A percentile compares a stretch with the other conserved stretches of the same genome.
These are phyloP conservation scores for Myotis pilosus DNA, from an alignment of 2,797 vertebrate species.

Conservation along the genomic window DNA sequence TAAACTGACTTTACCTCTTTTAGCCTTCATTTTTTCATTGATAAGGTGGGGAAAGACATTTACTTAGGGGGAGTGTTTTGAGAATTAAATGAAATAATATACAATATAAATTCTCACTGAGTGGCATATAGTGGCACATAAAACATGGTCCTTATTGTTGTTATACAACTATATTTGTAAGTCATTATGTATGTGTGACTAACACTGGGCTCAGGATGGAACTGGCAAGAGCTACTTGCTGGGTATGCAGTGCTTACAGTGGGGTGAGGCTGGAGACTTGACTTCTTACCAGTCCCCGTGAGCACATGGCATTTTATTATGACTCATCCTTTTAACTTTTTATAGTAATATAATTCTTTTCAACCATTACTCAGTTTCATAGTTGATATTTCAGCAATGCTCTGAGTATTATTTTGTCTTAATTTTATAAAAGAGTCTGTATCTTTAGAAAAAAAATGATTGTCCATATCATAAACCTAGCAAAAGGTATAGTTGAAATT, in stretches of 20 bases:
- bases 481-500: not conserved
- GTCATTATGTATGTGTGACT: not conserved
- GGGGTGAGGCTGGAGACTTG: not conserved
- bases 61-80: not conserved
- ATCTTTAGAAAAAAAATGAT: not conserved
- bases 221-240: not conserved
- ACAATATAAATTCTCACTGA: not conserved
- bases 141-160: not conserved
- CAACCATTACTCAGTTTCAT: not conserved
- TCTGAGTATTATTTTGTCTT: not conserved
- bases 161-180: not conserved
- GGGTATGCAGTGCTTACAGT: not conserved
- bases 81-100: not conserved
- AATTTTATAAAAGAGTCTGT: not conserved
- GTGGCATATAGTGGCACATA: not conserved
- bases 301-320: not conserved
- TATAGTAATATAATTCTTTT: not conserved
- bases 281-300: not conserved
- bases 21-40: not conserved
- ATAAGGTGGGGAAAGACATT: not conserved
- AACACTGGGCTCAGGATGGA: not conserved
- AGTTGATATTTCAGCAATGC: not conserved
- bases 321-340: not conserved
- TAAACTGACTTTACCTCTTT: not conserved
- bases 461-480: not conserved